Percentiles rank a stretch among this genome's conserved stretches.
Evolutionary conservation across 2,888 invertebrate genomes (phyloP).

Genomic region (Frankliniella fusca): DNA sequence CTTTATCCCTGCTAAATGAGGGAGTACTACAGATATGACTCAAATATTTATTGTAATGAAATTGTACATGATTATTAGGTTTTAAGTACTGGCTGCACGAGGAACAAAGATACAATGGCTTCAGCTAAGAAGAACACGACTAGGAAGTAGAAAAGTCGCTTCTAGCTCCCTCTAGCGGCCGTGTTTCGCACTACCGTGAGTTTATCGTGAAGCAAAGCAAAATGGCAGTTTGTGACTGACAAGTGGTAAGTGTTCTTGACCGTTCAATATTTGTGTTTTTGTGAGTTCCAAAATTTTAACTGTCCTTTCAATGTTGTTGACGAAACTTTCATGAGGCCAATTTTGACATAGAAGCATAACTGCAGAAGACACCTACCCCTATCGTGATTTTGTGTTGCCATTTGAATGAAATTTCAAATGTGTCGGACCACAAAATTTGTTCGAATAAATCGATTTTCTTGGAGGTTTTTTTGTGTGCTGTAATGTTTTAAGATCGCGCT

Average conservation of each 20-base stretch:
- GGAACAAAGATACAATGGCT: too few species aligned
- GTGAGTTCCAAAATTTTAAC: neutral
- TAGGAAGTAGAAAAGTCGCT: neutral
- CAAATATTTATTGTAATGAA: too few species aligned
- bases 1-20: too few species aligned
- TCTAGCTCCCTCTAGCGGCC: neutral
- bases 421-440: neutral
- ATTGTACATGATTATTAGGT: too few species aligned
- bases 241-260: neutral
- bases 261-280: neutral
- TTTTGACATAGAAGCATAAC: too few species aligned
- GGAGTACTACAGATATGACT: too few species aligned
- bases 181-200: neutral
- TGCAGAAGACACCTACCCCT: too few species aligned
- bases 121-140: neutral
- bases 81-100: too few species aligned
- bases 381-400: neutral
- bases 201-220: constrained; percentile 17
- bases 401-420: neutral
- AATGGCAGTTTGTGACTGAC: constrained; percentile 22
- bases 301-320: too few species aligned
- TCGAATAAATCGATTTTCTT: neutral
- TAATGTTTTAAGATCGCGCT: neutral
- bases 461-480: neutral
- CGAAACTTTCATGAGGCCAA: too few species aligned